Evolutionary conservation across 2,888 invertebrate genomes (phyloP), one percentile per base, ranked within the genome.

Genomic region (Anoplius nigerrimus): DNA sequence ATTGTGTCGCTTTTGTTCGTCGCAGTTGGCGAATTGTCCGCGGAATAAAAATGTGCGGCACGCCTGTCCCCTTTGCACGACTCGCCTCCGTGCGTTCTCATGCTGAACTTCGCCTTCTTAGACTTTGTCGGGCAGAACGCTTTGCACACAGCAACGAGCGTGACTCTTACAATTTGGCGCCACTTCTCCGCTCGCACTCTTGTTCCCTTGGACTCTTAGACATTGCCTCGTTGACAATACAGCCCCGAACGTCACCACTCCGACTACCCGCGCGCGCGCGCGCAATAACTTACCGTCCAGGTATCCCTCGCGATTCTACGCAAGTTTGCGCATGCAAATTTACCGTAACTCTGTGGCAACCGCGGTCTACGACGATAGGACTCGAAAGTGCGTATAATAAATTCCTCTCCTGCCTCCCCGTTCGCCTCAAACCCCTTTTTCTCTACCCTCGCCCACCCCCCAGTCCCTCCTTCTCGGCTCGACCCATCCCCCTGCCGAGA

Each of bases 11-110:
- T 6, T 34, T 34, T 34, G 34, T n/a, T 22, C 53, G 21, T 59
- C 61, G 59, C 64, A 65, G 34, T 34, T 63, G 67, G 64, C 67
- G 72, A 77, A 72, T 72, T 76, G 62, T 45, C 27, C 43, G 16
- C 21, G 42, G 65, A 72, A 72, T 58, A 64, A 67, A 76, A 77
- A 70, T 74, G 67, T 69, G 48, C 15, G 6, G 5, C 54, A 27
- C 27, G 2, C 3, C 24, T n/a, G 22, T 55, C 15, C 16, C 34
- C 11, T 34, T 34, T 34, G 2, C 34, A 34, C 34, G 6, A 6
- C 11, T 34, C 34, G 11, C 11, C 24, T 6, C 24, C 24, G 3
- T 24, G 24, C 24, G 24, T 6, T 6, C 3, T 6, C 24, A 6
- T 54, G 8, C 24, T 54, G n/a, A n/a, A n/a, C 54, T 2, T 22